These are phyloP conservation scores for Lethocerus indicus DNA, from an alignment of 1,140 invertebrate genomes.

Conservation along the genomic window DNA sequence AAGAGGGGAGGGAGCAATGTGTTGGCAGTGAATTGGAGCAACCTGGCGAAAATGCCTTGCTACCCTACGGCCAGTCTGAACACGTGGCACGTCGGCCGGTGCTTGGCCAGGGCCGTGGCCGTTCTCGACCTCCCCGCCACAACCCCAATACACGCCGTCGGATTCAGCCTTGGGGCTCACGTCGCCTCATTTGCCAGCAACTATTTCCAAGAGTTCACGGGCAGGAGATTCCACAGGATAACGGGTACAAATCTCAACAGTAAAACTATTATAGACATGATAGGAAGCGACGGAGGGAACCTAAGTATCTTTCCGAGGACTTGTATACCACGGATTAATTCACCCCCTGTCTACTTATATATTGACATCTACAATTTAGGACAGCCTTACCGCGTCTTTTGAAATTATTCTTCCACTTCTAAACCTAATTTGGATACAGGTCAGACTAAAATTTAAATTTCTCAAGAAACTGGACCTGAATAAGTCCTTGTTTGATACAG, in stretches of 20 bases:
- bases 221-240: constrained; percentile 31
- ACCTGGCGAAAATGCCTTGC: constrained; percentile 38
- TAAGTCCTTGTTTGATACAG: too few relatives aligned
- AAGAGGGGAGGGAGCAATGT: constrained; percentile 38
- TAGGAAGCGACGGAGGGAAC: too few relatives aligned
- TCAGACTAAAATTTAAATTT: too few relatives aligned
- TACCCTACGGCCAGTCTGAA: constrained; percentile 45
- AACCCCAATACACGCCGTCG: constrained; percentile 42
- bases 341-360: neutral
- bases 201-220: constrained; percentile 26
- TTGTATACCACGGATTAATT: neutral
- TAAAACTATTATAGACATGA: too few relatives aligned
- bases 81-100: constrained; percentile 38
- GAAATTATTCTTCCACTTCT: too few relatives aligned
- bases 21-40: constrained; percentile 44
- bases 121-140: constrained; percentile 18
- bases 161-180: constrained; percentile 51
- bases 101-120: constrained; percentile 25
- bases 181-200: constrained; percentile 38
- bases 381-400: too few relatives aligned
- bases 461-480: too few relatives aligned
- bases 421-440: too few relatives aligned
- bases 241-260: constrained; percentile 28
- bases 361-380: neutral
- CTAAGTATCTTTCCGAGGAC: too few relatives aligned